Percentiles rank a stretch among this genome's conserved stretches.
Evolutionary conservation across 2,113 vertebrate species (phyloP).

Genomic region (Monopterus albus): DNA sequence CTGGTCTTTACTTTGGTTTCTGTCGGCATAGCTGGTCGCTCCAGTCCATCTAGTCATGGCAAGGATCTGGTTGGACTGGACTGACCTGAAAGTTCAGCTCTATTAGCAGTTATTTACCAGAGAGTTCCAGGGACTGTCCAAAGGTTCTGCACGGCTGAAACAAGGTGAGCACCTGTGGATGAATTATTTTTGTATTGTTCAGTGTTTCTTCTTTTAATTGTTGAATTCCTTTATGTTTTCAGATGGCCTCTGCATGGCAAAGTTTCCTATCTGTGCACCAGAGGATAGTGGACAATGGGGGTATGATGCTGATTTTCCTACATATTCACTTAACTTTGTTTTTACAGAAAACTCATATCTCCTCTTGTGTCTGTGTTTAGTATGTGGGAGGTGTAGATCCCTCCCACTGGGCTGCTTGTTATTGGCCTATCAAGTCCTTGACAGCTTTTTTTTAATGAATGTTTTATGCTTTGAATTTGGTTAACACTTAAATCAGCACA

Average conservation of each 20-base stretch:
- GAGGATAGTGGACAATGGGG: conserved; percentile 79
- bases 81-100: neutral
- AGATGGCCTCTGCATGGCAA: conserved; percentile 77
- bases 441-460: neutral
- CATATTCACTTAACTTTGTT: too few species aligned
- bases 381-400: too few species aligned
- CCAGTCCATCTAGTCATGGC: too few species aligned
- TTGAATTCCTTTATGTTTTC: neutral
- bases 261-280: conserved; percentile 66
- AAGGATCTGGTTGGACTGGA: neutral
- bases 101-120: neutral
- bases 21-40: too few species aligned
- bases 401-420: too few species aligned
- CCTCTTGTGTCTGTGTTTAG: neutral
- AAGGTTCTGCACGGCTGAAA: conserved; percentile 20
- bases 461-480: neutral
- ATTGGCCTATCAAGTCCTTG: too few species aligned
- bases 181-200: neutral
- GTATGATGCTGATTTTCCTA: conserved; percentile 47
- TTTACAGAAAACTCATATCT: neutral
- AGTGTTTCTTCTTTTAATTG: neutral
- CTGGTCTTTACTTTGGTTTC: too few species aligned
- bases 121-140: neutral
- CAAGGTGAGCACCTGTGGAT: neutral
- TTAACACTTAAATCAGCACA: neutral